Conservation (phyloP, 2,113 vertebrate species). For the Dipodomys merriami region DNA sequence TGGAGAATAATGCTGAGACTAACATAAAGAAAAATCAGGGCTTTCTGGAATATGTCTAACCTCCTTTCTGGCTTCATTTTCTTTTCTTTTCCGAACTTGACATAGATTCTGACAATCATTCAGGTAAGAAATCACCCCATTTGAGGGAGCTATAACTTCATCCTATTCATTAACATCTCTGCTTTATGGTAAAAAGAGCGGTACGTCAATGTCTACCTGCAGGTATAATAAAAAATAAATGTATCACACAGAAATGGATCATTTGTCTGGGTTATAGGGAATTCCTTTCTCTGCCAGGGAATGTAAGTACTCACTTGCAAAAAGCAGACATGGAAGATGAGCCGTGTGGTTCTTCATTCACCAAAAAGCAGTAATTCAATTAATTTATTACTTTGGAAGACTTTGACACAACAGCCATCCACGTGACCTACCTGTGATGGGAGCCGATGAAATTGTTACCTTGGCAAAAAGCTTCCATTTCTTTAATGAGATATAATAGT, state of each 20-base stretch:
- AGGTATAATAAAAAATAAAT: conserved; percentile 68
- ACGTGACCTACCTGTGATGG: conserved; percentile 44
- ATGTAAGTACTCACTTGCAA: conserved; percentile 69
- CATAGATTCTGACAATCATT: conserved; percentile 45
- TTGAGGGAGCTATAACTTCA: conserved; percentile 65
- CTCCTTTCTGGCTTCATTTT: background rate
- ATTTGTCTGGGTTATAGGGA: conserved; percentile 69
- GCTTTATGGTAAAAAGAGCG: conserved; percentile 67
- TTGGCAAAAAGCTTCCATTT: conserved; percentile 63
- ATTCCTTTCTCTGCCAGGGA: conserved; percentile 56
- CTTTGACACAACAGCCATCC: conserved; percentile 55
- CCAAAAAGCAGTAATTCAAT: conserved; percentile 72
- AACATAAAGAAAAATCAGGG: background rate
- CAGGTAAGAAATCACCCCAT: conserved; percentile 55
- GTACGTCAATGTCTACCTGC: conserved; percentile 57
- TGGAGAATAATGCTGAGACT: background rate
- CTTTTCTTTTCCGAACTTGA: conserved; percentile 42
- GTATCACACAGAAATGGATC: conserved; percentile 37
- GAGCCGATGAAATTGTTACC: conserved; percentile 58
- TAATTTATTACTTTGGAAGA: conserved; percentile 74
- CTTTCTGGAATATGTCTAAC: conserved; percentile 42
- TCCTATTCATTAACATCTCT: conserved; percentile 64
- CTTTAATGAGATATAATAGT: conserved; percentile 64
- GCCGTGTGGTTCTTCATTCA: conserved; percentile 60
- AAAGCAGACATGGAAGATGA: conserved; percentile 12